Evolutionary conservation across 2,888 invertebrate species (phyloP), one percentile per base, ranked within the genome.

Genomic region (Epistrophella euchroma): DNA sequence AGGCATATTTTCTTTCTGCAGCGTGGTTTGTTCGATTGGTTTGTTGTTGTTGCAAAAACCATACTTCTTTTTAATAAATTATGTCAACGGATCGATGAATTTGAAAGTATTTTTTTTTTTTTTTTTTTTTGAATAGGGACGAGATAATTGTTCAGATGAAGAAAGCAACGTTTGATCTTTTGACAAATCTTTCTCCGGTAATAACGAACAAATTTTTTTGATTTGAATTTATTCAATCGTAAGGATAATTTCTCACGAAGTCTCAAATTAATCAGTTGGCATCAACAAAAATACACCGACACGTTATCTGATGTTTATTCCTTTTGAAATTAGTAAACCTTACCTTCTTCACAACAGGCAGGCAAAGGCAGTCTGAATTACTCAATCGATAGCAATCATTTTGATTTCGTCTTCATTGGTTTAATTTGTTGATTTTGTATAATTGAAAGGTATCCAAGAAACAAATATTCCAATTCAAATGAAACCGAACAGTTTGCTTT

Each of bases 81-180:
- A 0, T 15, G 9, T 17, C 1, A 22, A 58, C 4, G 37, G 58
- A 15, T 19, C 58, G 22, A 37, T 58, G 13, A n/a, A n/a, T 17
- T 25, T 43, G n/a, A 62, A 43, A 43, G 43, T 28, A 62, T 45
- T 28, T 28, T 62, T 28, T 11, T 19, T 25, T 62, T 25, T 13
- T 13, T 25, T 43, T 43, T n/a, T 25, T 62, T n/a, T 6, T 19
- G n/a, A 17, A 35, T 25, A 56, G 19, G 15, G 5, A 37, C 17
- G n/a, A 25, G 10, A 15, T 4, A 25, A 43, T 62, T 62, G 25
- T 28, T 28, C 11, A 37, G 19, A 11, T 7, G 4, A 40, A 60
- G 28, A 74, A 25, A 71, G 11, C 60, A 64, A 35, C 50, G 55
- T 84, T 84, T 84, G 79, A 84, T 79, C 74, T 79, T 35, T 35